Base-by-base conservation (phyloP, 2,888 invertebrate genomes). In the Lepas anatifera region DNA sequence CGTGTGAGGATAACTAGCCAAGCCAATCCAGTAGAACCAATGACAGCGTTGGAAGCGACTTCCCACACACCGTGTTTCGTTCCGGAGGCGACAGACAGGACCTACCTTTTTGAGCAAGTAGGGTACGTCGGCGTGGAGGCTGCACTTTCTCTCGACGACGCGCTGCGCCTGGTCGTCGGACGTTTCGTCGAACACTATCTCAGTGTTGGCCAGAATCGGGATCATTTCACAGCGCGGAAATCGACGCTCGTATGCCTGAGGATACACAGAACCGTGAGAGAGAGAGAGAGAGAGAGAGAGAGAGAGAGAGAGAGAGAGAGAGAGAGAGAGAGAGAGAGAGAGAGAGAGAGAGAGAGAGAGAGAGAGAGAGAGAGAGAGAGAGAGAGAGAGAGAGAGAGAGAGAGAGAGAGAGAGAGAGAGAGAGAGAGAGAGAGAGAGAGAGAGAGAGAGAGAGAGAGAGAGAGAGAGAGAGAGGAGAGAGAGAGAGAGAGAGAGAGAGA, bases 201-300 rank as follows among this genome's bases (percentile, higher is more conserved):
- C 88, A 79, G 94, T 93, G 68, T 93, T 93, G 50, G 94, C 83
- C 77, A 96, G 95, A 72, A 96, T 92, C 43, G 96, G 96, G 79
- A 96, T 95, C 84, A 95, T 91, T 37, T 92, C 89, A 79, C 95
- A 95, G 71, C 86, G 90, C 29, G 96, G 96, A 81, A 96, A 96
- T 75, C 96, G 87, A 77, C 88, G 86, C 82, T 95, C 92, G 80
- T 96, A 96, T 8, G 96, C 95, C 95, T 95, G 81, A 0, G 76
- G 77, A 77, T 16, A 67, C 10, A 50, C 22, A 25, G 13, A 18
- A 25, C 32, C 32, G 10, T 35, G 63, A 18, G 29, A n/a, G n/a
- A 63, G 27, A 63, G 25, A 63, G 25, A 63, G 63, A 63, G 63
- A 63, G 63, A 63, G 63, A 63, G 63, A 63, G 63, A 63, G 63